Conservation (phyloP, 2,113 vertebrate genomes). For the Tursiops truncatus region DNA sequence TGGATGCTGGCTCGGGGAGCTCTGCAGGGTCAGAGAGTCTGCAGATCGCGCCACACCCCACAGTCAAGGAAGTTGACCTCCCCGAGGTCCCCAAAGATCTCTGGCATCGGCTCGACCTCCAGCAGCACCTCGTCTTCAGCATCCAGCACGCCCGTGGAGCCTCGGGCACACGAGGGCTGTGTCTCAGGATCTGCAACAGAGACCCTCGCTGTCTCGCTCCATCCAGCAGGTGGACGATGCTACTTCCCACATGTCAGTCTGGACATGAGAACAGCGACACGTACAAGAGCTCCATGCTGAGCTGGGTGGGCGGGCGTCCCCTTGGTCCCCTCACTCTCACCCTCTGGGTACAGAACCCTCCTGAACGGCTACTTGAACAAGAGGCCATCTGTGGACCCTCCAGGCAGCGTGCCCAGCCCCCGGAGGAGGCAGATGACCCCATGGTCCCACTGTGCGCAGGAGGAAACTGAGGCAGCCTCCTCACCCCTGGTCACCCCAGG, state of each 20-base stretch:
- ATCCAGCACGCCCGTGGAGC: constrained; percentile 89
- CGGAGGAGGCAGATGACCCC: not conserved
- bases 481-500: not conserved
- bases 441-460: too few relatives aligned
- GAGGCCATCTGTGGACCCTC: too few relatives aligned
- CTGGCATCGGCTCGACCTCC: constrained; percentile 90
- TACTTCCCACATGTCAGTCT: constrained; percentile 85
- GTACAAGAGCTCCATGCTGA: constrained; percentile 95
- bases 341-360: not conserved
- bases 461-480: not conserved
- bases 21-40: too few relatives aligned
- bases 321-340: not conserved
- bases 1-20: too few relatives aligned
- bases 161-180: constrained; percentile 91
- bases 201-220: constrained; percentile 91
- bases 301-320: constrained; percentile 60
- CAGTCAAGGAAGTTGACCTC: too few relatives aligned
- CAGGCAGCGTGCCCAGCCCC: too few relatives aligned
- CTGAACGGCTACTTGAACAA: not conserved
- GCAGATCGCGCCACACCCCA: too few relatives aligned
- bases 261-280: constrained; percentile 93
- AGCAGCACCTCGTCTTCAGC: constrained; percentile 92
- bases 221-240: constrained; percentile 93
- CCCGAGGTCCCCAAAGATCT: too few relatives aligned
- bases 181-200: constrained; percentile 94